Percentiles rank a stretch among this genome's conserved stretches.
These are phyloP conservation scores for Diachasmimorpha longicaudata DNA, from an alignment of 1,140 invertebrate genomes.

Conservation along the genomic window DNA sequence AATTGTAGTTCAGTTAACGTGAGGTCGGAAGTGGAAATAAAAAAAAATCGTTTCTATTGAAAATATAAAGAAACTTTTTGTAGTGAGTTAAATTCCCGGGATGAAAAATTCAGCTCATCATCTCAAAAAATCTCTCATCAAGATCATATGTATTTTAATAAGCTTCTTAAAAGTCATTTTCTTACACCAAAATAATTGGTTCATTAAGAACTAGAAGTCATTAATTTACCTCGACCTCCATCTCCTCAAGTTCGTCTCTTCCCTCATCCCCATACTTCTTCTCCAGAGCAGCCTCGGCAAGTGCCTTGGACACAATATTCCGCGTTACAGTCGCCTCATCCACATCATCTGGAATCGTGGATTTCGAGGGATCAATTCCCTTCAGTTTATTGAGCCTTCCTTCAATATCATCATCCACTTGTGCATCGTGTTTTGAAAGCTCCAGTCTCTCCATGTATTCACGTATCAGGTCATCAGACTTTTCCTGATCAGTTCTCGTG, in stretches of 20 bases:
- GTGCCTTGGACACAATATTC: conserved; percentile 49
- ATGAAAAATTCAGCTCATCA: too few species aligned
- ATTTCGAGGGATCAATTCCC: conserved; percentile 40
- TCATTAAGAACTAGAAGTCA: too few species aligned
- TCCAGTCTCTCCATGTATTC: conserved; percentile 48
- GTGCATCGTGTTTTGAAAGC: conserved; percentile 32
- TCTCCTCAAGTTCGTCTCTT: conserved; percentile 39
- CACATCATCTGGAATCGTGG: conserved; percentile 28
- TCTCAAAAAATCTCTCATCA: too few species aligned
- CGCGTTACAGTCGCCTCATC: conserved; percentile 42
- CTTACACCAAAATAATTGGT: too few species aligned
- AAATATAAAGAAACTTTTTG: too few species aligned
- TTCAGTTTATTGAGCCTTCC: conserved; percentile 39
- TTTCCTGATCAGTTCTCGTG: conserved; percentile 50
- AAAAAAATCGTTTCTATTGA: too few species aligned
- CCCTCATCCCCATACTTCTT: conserved; percentile 38
- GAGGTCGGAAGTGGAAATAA: too few species aligned
- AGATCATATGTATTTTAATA: too few species aligned
- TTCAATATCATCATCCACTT: conserved; percentile 39
- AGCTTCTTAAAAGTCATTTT: too few species aligned
- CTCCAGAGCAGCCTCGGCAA: conserved; percentile 50
- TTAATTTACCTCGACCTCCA: conserved; percentile 39
- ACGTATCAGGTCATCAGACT: conserved; percentile 53
- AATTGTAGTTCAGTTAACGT: too few species aligned
- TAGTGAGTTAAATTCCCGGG: too few species aligned